Conservation (phyloP, 2,797 vertebrate genomes). For the Vespertilio murinus region DNA sequence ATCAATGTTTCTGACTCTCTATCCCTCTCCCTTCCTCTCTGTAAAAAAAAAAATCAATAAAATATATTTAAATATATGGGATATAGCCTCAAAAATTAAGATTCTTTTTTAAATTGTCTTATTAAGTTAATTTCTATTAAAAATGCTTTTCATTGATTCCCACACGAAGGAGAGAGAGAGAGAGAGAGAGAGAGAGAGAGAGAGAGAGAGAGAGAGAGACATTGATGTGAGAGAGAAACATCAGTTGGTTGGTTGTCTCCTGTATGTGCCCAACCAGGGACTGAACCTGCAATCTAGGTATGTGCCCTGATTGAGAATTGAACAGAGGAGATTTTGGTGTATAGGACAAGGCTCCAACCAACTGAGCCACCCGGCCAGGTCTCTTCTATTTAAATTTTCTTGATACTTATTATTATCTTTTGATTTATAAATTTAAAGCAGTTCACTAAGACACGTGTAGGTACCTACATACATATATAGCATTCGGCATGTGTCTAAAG, state of each 20-base stretch:
- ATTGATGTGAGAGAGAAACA: not conserved
- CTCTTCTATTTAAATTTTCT: slow-evolving; percentile 14
- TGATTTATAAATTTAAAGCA: not conserved
- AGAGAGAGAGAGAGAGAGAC: not conserved
- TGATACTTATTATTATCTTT: not conserved
- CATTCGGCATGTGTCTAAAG: not conserved
- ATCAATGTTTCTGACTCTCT: not conserved
- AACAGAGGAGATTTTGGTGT: not conserved
- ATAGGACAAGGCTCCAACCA: not conserved
- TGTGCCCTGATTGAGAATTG: not conserved
- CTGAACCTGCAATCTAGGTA: not conserved
- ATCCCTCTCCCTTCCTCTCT: not conserved
- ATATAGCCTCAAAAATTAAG: not conserved
- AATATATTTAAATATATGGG: not conserved
- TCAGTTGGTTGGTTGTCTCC: not conserved
- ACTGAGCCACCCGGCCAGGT: not conserved
- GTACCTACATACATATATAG: not conserved
- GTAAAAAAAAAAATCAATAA: not conserved
- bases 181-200: accelerated
- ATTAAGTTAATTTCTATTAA: not conserved
- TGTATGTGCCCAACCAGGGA: not conserved
- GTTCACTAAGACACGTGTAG: not conserved
- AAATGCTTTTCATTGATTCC: not conserved
- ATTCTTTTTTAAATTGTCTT: not conserved
- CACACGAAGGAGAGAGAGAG: not conserved